Evolutionary conservation across 1,140 invertebrate genomes (phyloP).

Genomic region (Spodoptera frugiperda): DNA sequence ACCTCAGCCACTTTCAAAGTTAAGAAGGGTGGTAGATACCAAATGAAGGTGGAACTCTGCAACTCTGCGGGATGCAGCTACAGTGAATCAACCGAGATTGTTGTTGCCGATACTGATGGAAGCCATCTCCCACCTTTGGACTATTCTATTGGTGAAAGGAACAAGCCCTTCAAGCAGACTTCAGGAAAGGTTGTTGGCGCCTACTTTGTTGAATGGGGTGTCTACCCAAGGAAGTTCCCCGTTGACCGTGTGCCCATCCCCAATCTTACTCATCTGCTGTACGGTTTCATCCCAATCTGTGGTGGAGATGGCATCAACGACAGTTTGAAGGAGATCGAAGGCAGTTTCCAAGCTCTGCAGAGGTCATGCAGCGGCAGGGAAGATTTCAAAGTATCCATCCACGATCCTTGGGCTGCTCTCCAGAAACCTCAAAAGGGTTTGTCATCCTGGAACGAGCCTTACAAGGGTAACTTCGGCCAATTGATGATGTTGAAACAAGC

Average conservation of each 20-base stretch:
- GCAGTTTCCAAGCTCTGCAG: slow-evolving; percentile 81
- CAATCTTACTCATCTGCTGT: slow-evolving; percentile 79
- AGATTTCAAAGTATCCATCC: slow-evolving; percentile 82
- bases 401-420: slow-evolving; percentile 82
- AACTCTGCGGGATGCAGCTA: slow-evolving; percentile 76
- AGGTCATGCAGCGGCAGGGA: slow-evolving; percentile 80
- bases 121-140: slow-evolving; percentile 78
- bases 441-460: slow-evolving; percentile 81
- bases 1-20: slow-evolving; percentile 75
- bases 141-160: slow-evolving; percentile 72
- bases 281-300: slow-evolving; percentile 82
- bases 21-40: slow-evolving; percentile 77
- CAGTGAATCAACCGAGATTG: slow-evolving; percentile 76
- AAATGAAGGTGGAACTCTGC: slow-evolving; percentile 78
- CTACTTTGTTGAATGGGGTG: slow-evolving; percentile 83
- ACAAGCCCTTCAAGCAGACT: slow-evolving; percentile 80
- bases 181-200: slow-evolving; percentile 82
- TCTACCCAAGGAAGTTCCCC: slow-evolving; percentile 81
- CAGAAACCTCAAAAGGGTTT: slow-evolving; percentile 82
- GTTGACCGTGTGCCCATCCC: slow-evolving; percentile 77
- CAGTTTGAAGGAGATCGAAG: slow-evolving; percentile 84
- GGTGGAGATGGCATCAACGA: slow-evolving; percentile 83
- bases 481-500: slow-evolving; percentile 81
- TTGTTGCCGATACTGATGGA: slow-evolving; percentile 80
- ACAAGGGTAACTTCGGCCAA: slow-evolving; percentile 83